Evolutionary conservation across 1,140 invertebrate species (phyloP).

Genomic region (Charaxes varanes): DNA sequence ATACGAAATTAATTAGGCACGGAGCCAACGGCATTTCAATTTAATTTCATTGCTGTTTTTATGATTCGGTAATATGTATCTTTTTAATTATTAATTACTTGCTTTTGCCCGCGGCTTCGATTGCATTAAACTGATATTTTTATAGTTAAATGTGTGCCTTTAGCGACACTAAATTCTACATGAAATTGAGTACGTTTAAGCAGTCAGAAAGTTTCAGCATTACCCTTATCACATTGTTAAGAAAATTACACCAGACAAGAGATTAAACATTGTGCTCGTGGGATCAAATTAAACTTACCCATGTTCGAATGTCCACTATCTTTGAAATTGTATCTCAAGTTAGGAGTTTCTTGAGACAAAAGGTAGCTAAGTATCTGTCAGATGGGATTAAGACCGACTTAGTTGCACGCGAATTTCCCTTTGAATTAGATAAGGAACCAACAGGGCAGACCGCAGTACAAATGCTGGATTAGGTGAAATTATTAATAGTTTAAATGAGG

Average conservation of each 20-base stretch:
- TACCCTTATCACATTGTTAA: not conserved
- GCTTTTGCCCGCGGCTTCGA: too few species aligned
- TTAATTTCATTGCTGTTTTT: conserved; percentile 2
- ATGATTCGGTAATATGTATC: conserved; percentile 3
- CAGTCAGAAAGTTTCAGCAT: not conserved
- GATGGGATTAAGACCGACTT: conserved; percentile 11
- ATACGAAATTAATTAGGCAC: conserved; percentile 4
- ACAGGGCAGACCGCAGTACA: conserved; percentile 4
- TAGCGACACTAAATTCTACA: too few species aligned
- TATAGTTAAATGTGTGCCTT: too few species aligned
- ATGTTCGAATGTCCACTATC: conserved; percentile 8
- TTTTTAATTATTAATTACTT: conserved; percentile 6
- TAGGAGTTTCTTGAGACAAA: conserved; percentile 5
- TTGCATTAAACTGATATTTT: too few species aligned
- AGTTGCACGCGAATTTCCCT: conserved; percentile 6
- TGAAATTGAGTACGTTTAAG: too few species aligned
- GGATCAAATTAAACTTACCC: conserved; percentile 10
- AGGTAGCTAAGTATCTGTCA: conserved; percentile 13
- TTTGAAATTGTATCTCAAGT: conserved; percentile 3
- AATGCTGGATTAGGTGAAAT: not conserved
- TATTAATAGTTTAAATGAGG: conserved; percentile 2
- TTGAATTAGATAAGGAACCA: conserved; percentile 11
- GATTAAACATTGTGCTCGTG: not conserved
- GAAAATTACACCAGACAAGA: not conserved
- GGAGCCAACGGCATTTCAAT: not conserved